Evolutionary conservation across 2,888 invertebrate species (phyloP).

Genomic region (Caenorhabditis angaria): DNA sequence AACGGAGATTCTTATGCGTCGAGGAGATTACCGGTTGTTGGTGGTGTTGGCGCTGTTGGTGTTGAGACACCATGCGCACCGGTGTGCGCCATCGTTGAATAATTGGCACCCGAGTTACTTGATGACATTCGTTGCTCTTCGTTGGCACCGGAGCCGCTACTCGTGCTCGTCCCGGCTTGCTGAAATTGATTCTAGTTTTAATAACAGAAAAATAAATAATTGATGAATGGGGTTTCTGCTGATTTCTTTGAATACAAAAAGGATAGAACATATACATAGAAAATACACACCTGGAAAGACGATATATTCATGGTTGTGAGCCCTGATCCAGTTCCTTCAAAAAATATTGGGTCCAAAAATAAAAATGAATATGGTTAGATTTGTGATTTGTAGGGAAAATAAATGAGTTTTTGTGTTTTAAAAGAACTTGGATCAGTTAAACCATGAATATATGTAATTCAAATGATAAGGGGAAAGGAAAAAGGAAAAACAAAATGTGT

Average conservation of each 20-base stretch:
- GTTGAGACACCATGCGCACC: constrained; percentile 46
- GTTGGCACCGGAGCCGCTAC: constrained; percentile 17
- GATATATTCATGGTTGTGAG: not conserved
- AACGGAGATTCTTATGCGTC: constrained; percentile 39
- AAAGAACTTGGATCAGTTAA: not conserved
- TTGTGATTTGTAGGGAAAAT: not conserved
- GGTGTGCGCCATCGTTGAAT: constrained; percentile 57
- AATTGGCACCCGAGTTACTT: constrained; percentile 54
- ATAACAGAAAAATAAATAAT: not conserved
- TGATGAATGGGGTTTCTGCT: not conserved
- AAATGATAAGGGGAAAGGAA: not conserved
- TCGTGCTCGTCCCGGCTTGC: constrained; percentile 37
- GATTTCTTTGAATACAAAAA: not conserved
- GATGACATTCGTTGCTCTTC: constrained; percentile 58
- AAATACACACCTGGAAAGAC: constrained; percentile 8
- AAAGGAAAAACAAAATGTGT: too few species aligned
- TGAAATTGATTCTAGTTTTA: constrained; percentile 20
- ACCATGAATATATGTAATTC: not conserved
- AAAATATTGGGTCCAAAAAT: not conserved
- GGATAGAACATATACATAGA: not conserved
- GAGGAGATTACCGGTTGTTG: constrained; percentile 47
- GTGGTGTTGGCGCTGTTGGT: constrained; percentile 30
- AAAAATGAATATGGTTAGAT: not conserved
- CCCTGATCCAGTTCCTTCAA: constrained; percentile 9
- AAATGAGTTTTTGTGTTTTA: not conserved